A percentile compares a stretch with the other conserved stretches of the same genome.
Evolutionary conservation across 2,888 invertebrate genomes (phyloP).

Genomic region (Coenonympha glycerion): DNA sequence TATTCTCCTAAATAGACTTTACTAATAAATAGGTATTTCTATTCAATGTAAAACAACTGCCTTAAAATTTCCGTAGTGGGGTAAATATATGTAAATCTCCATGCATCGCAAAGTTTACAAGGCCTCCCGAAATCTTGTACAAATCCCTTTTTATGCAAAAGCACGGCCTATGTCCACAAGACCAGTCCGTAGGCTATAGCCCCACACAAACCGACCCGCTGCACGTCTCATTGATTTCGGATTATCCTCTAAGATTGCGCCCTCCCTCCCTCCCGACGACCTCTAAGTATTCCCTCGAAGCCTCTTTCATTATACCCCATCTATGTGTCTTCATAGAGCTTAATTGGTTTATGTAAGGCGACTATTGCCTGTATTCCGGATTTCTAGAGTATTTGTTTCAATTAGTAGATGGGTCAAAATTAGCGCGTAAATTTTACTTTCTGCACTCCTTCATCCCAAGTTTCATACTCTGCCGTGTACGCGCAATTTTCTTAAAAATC

Average conservation of each 20-base stretch:
- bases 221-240: slow-evolving; percentile 55
- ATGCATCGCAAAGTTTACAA: not conserved
- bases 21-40: too few species aligned
- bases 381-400: too few species aligned
- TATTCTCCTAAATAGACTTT: too few species aligned
- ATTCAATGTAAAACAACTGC: too few species aligned
- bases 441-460: too few species aligned
- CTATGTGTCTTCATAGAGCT: slow-evolving; percentile 14
- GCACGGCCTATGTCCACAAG: slow-evolving; percentile 23
- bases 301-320: slow-evolving; percentile 39
- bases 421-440: too few species aligned
- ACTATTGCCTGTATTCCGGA: not conserved
- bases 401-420: too few species aligned
- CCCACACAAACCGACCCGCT: slow-evolving; percentile 30
- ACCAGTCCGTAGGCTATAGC: slow-evolving; percentile 30
- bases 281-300: slow-evolving; percentile 36
- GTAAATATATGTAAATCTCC: too few species aligned
- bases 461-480: too few species aligned
- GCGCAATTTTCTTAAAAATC: too few species aligned
- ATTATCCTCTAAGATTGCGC: slow-evolving; percentile 57
- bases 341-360: slow-evolving; percentile 22
- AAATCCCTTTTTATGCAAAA: slow-evolving; percentile 26
- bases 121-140: not conserved
- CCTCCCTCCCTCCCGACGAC: slow-evolving; percentile 38
- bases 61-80: too few species aligned